A percentile compares a stretch with the other conserved stretches of the same genome.
phyloP scores from a whole-genome alignment of 2,888 invertebrate genomes.

The Chaitophorus viminalis region DNA sequence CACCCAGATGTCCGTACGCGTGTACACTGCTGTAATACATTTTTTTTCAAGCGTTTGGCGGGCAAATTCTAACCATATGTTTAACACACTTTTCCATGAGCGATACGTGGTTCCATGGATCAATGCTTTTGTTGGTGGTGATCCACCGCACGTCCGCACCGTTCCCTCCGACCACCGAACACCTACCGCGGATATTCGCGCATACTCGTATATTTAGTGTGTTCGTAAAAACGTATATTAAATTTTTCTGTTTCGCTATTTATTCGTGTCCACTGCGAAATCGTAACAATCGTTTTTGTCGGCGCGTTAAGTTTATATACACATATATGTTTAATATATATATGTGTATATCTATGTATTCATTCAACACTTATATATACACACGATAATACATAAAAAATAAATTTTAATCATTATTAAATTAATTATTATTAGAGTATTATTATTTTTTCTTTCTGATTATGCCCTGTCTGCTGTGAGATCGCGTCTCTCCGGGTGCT shows the following conservation, averaged over 20 bases:
- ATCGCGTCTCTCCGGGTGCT: conserved; percentile 17
- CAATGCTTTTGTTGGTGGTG: conserved; percentile 48
- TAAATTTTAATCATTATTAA: neutral
- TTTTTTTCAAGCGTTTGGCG: conserved; percentile 26
- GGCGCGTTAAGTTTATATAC: neutral
- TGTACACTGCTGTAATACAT: neutral
- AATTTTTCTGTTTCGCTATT: neutral
- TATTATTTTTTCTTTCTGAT: neutral
- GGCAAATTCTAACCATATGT: conserved; percentile 41
- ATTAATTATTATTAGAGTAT: neutral
- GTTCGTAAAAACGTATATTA: conserved; percentile 11
- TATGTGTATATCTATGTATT: neutral
- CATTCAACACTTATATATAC: neutral
- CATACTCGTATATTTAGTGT: conserved; percentile 12
- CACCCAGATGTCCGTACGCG: neutral
- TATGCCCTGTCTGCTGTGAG: conserved; percentile 26
- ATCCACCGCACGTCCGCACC: conserved; percentile 18
- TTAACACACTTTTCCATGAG: conserved; percentile 47
- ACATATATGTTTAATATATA: neutral
- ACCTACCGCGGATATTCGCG: conserved; percentile 24
- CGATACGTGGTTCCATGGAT: conserved; percentile 43
- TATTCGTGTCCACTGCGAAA: neutral
- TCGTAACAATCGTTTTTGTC: neutral
- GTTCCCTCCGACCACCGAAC: neutral
- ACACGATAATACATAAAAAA: neutral